Base-by-base conservation (phyloP, 2,113 vertebrate genomes). In the Amphiprion percula region DNA sequence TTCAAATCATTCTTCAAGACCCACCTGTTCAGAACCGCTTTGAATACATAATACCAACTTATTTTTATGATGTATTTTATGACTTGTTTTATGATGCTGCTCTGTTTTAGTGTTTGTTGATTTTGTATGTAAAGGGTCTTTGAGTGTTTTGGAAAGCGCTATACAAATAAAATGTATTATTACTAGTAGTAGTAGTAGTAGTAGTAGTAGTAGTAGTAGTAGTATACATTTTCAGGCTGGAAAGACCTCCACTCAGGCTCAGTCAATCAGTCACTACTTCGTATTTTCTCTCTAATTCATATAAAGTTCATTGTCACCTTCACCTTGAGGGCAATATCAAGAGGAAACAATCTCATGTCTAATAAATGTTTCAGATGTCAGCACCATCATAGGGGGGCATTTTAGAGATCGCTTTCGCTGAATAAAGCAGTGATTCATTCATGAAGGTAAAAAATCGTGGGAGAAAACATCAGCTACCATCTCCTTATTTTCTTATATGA, bases 351-450 rank as follows among this genome's bases (percentile, higher is more conserved):
- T n/a, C 50, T 0, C 26, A 24, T 37, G 26, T 33, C 49, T 41
- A 5, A 30, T 47, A 10, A 16, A 19, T 0, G 15, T 63, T 54
- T 55, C 39, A 41, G 21, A 39, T 30, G 15, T 39, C 19, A 44
- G 54, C 60, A 39, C 52, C 16, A 21, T 83, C 56, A 73, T 1
- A 62, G 10, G 14, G 33, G 6, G 5, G 28, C 17, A 30, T 39
- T 67, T 64, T 41, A 59, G 53, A 54, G 60, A 55, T 66, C 54
- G 66, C 12, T 2, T 28, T 10, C 56, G 24, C 52, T 68, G 21
- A 60, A 68, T 74, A 70, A 81, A 67, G 41, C 52, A 4, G 58
- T 59, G 69, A 64, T 26, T 82, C 26, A 37, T 76, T 73, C 47
- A 37, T 17, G 6, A 37, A 10, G 17, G n/a, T 12, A 72, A 30